phyloP scores from a whole-genome alignment of 2,113 vertebrate genomes.

The Bos indicus region DNA sequence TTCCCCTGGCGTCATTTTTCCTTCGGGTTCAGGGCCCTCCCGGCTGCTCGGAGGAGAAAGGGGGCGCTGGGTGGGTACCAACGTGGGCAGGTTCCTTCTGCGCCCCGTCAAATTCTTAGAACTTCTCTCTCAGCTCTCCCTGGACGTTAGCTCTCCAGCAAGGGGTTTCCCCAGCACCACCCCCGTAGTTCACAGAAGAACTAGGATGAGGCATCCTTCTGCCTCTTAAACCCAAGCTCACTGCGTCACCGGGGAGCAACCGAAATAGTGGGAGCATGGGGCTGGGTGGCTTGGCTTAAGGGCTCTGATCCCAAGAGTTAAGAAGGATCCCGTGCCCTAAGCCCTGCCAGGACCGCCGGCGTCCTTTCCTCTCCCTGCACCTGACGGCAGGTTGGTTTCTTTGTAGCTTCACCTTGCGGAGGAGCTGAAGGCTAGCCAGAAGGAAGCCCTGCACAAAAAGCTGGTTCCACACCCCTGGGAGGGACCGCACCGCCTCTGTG shows the following conservation, averaged over 20 bases:
- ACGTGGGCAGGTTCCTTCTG: background rate
- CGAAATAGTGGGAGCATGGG: accelerated
- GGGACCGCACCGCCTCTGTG: accelerated
- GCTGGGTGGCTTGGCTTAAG: background rate
- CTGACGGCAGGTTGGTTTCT: accelerated
- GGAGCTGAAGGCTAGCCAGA: background rate
- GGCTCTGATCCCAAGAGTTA: background rate
- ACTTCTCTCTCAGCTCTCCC: background rate
- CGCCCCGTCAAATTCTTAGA: background rate
- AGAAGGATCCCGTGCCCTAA: accelerated
- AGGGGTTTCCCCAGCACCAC: background rate
- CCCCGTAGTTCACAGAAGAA: accelerated
- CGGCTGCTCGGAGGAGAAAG: background rate
- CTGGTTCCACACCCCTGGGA: background rate
- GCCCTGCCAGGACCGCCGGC: accelerated
- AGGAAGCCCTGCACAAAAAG: accelerated
- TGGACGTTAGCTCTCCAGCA: accelerated
- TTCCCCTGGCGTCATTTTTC: background rate
- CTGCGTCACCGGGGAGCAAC: accelerated
- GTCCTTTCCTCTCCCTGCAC: accelerated
- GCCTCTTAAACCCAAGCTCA: background rate
- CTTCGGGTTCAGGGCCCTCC: background rate
- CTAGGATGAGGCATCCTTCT: too few species aligned
- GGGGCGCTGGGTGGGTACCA: background rate
- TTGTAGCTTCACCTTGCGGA: background rate